These are phyloP conservation scores for Athripsodes cinereus DNA, from an alignment of 2,888 invertebrate species.

Conservation along the genomic window DNA sequence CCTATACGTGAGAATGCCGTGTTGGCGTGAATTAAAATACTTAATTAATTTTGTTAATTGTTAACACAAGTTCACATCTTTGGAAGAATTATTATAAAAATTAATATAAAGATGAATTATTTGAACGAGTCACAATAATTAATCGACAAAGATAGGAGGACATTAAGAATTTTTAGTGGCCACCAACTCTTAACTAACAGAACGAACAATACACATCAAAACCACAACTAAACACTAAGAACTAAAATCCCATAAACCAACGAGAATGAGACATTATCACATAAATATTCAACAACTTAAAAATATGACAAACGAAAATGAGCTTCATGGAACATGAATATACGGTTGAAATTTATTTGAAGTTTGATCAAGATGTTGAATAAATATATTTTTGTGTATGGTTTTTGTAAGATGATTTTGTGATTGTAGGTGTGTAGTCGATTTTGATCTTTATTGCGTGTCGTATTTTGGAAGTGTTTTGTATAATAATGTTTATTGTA, in stretches of 20 bases:
- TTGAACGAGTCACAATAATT: slow-evolving; percentile 23
- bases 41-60: too few relatives aligned
- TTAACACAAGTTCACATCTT: neutral
- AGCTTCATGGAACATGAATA: neutral
- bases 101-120: slow-evolving; percentile 20
- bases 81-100: neutral
- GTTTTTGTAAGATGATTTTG: too few relatives aligned
- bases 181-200: neutral
- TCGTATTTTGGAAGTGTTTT: neutral
- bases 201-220: neutral
- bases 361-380: too few relatives aligned
- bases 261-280: neutral
- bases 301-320: neutral
- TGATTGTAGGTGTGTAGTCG: neutral
- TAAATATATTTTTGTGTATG: too few relatives aligned
- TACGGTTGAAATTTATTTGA: too few relatives aligned
- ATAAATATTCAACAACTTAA: neutral
- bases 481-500: neutral
- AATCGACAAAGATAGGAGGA: slow-evolving; percentile 23
- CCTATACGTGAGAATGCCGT: too few relatives aligned
- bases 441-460: neutral
- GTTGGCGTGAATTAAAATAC: too few relatives aligned
- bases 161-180: slow-evolving; percentile 23
- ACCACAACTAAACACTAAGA: neutral
- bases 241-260: neutral